Conservation (phyloP, 2,113 vertebrate species). For the Lathamus discolor region DNA sequence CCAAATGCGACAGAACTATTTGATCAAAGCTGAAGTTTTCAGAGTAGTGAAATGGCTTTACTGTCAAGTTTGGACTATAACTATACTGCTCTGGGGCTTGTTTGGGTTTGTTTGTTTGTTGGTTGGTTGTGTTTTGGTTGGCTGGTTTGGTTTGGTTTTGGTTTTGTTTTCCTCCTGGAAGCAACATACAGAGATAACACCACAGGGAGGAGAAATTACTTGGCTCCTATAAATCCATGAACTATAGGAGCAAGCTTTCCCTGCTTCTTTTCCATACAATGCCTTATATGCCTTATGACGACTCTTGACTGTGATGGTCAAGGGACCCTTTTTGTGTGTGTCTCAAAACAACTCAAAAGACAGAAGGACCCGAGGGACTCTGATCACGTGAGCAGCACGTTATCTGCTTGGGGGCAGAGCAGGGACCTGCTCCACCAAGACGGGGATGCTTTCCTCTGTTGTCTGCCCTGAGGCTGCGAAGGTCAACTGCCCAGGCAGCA, state of each 20-base stretch:
- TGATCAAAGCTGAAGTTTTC: neutral
- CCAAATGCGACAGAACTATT: neutral
- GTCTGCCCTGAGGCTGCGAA: neutral
- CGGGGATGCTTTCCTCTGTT: neutral
- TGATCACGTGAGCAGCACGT: neutral
- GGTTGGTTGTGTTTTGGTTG: neutral
- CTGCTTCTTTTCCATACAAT: neutral
- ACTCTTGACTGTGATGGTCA: neutral
- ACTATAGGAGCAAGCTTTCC: neutral
- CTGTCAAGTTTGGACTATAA: neutral
- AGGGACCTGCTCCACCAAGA: neutral
- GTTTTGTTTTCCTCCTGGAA: neutral
- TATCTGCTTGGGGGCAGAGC: neutral
- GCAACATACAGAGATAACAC: neutral
- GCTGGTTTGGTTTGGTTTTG: neutral
- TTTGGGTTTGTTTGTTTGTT: no score
- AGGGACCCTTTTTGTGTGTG: neutral
- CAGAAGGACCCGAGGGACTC: neutral
- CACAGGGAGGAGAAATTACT: neutral
- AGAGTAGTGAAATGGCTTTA: neutral
- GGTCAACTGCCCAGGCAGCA: neutral
- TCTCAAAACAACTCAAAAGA: neutral
- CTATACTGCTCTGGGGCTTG: fast-evolving
- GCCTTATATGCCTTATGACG: neutral
- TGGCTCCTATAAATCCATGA: neutral